Evolutionary conservation across 2,888 invertebrate species (phyloP).

Genomic region (Platypus cylindrus): DNA sequence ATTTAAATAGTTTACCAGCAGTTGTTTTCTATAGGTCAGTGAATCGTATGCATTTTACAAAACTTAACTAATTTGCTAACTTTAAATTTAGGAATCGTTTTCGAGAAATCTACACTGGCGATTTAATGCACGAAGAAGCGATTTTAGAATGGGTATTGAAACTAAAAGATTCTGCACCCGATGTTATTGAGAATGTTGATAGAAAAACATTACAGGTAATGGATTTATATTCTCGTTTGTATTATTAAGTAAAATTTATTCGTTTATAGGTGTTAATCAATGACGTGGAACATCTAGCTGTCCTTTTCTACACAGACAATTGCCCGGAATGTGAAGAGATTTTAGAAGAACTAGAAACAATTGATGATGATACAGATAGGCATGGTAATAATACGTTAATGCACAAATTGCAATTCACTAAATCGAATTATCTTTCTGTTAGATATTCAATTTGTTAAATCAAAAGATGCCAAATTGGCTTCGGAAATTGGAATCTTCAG

Average conservation of each 20-base stretch:
- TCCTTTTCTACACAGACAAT: constrained; percentile 75
- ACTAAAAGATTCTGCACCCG: constrained; percentile 70
- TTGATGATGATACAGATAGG: constrained; percentile 85
- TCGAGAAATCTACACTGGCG: constrained; percentile 68
- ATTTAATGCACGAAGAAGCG: constrained; percentile 82
- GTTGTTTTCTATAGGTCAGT: constrained; percentile 70
- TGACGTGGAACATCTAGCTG: constrained; percentile 83
- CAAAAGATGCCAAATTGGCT: constrained; percentile 78
- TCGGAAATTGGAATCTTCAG: constrained; percentile 86
- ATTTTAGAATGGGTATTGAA: constrained; percentile 84
- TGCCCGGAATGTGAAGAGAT: constrained; percentile 76
- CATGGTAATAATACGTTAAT: constrained; percentile 37
- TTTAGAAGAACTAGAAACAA: constrained; percentile 78
- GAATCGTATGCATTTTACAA: not conserved
- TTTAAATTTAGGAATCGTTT: constrained; percentile 10
- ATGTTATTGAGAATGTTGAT: constrained; percentile 84
- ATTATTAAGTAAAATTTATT: not conserved
- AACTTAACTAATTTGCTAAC: not conserved
- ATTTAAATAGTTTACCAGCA: constrained; percentile 66
- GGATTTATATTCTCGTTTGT: no score
- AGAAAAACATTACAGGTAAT: constrained; percentile 67
- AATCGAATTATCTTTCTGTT: no score
- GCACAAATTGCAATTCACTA: no score
- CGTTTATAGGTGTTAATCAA: constrained; percentile 55
- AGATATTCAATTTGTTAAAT: constrained; percentile 90